phyloP scores from a whole-genome alignment of 1,140 invertebrate genomes.

The Caenorhabditis inopinata region DNA sequence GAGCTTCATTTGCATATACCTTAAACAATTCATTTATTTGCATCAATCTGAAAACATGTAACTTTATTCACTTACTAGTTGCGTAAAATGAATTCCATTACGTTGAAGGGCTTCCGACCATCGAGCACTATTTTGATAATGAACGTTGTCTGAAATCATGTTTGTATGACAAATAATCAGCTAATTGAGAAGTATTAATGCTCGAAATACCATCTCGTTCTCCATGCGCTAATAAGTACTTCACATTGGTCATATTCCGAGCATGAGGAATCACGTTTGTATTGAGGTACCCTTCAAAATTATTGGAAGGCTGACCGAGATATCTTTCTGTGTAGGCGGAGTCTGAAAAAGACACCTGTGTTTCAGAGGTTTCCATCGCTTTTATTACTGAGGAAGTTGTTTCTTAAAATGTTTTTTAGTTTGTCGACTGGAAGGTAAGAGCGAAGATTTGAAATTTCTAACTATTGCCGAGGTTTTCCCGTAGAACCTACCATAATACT shows the following conservation, averaged over 20 bases:
- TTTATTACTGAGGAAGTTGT: no score
- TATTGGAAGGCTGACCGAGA: constrained; percentile 55
- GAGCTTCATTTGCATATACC: constrained; percentile 56
- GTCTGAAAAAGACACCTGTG: constrained; percentile 48
- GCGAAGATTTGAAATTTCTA: no score
- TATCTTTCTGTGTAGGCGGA: constrained; percentile 65
- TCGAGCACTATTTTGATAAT: constrained; percentile 64
- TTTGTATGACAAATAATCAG: no score
- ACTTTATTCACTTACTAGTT: constrained; percentile 54
- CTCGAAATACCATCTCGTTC: constrained; percentile 56
- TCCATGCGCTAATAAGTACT: constrained; percentile 60
- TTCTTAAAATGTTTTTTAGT: no score
- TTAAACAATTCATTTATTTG: constrained; percentile 37
- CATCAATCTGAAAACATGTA: neutral
- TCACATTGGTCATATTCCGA: constrained; percentile 48
- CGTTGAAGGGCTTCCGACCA: constrained; percentile 56
- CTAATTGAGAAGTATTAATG: no score
- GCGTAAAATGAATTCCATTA: constrained; percentile 60
- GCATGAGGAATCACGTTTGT: neutral
- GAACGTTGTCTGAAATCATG: constrained; percentile 61
- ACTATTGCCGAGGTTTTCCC: no score
- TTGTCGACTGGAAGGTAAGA: no score
- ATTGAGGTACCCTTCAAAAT: constrained; percentile 49
- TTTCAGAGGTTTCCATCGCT: neutral
- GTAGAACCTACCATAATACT: constrained; percentile 56